A percentile compares a stretch with the other conserved stretches of the same genome.
These are phyloP conservation scores for Labeo catla DNA, from an alignment of 2,113 vertebrate genomes.

Conservation along the genomic window DNA sequence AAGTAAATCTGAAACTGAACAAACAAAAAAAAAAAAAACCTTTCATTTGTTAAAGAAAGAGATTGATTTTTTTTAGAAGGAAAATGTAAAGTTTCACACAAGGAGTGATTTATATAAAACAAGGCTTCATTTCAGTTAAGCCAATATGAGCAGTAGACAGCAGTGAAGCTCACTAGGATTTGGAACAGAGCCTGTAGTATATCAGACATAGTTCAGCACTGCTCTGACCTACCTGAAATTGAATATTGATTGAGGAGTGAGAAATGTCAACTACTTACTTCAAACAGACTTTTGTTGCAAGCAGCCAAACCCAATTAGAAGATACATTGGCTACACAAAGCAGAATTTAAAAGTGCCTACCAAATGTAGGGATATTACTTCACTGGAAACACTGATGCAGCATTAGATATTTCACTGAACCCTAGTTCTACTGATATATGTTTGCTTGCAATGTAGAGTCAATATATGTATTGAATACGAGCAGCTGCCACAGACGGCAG, in stretches of 20 bases:
- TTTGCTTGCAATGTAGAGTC: background rate
- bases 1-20: no score
- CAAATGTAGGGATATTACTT: background rate
- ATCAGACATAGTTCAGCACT: conserved; percentile 11
- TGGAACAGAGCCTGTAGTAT: background rate
- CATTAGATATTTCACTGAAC: background rate
- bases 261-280: background rate
- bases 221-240: conserved; percentile 24
- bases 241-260: conserved; percentile 23
- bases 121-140: background rate
- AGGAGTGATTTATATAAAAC: background rate
- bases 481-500: background rate
- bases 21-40: no score
- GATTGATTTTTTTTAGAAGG: background rate
- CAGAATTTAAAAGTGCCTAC: background rate
- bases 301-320: conserved; percentile 2
- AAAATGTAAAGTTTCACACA: background rate
- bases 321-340: background rate
- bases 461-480: background rate
- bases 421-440: background rate
- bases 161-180: background rate
- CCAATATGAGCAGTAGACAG: background rate
- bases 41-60: background rate
- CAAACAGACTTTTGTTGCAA: background rate
- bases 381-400: background rate